Conservation (phyloP, 2,888 invertebrate genomes). For the Oscheius onirici region DNA sequence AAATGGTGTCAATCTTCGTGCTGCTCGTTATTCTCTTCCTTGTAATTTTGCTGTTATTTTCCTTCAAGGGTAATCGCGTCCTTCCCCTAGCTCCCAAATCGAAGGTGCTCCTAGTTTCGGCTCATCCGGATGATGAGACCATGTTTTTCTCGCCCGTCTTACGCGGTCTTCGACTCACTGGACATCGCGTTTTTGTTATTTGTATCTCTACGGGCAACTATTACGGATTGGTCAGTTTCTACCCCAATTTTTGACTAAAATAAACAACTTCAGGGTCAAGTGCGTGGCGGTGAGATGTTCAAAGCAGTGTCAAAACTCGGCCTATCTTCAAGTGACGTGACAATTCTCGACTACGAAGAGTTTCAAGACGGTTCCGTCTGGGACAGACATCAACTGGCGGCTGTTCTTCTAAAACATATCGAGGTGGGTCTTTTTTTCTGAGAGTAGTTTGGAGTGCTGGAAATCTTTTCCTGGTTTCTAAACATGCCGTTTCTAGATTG, state of each 20-base stretch:
- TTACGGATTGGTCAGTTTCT: slow-evolving; percentile 44
- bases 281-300: slow-evolving; percentile 84
- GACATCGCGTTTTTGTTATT: slow-evolving; percentile 51
- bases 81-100: slow-evolving; percentile 24
- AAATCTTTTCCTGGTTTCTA: too few relatives aligned
- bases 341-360: slow-evolving; percentile 76
- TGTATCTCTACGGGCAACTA: slow-evolving; percentile 55
- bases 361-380: slow-evolving; percentile 81
- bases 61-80: slow-evolving; percentile 37
- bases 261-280: slow-evolving; percentile 74
- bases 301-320: slow-evolving; percentile 84
- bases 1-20: slow-evolving; percentile 39
- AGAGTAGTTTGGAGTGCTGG: too few relatives aligned
- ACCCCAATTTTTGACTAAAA: background rate
- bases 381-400: slow-evolving; percentile 40
- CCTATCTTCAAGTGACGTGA: slow-evolving; percentile 82
- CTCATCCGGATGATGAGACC: slow-evolving; percentile 98
- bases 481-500: too few relatives aligned
- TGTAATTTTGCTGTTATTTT: slow-evolving; percentile 46
- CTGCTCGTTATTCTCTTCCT: slow-evolving; percentile 40
- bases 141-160: slow-evolving; percentile 93
- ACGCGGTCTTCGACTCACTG: slow-evolving; percentile 38
- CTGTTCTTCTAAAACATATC: slow-evolving; percentile 49
- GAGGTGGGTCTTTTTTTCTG: too few relatives aligned
- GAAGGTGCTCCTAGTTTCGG: slow-evolving; percentile 82